Evolutionary conservation across 2,113 vertebrate genomes (phyloP), one percentile per base, ranked within the genome.

Genomic region (Aegithalos caudatus): DNA sequence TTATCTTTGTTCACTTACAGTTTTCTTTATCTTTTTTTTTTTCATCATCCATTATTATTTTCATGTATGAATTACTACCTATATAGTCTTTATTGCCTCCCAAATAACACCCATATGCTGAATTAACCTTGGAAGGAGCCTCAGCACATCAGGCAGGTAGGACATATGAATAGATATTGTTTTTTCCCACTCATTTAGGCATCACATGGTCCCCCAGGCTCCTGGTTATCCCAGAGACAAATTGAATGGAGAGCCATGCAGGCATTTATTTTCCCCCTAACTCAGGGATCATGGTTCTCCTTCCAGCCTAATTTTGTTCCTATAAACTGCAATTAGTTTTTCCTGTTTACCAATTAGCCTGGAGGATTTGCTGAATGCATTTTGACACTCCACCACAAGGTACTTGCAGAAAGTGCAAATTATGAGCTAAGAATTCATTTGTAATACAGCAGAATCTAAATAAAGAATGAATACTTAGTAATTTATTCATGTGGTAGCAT

Each of bases 341-440:
- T 97, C 83, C 71, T 94, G 48, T 92, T 97, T 97, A 95, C 73
- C 81, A 94, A 74, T 97, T 97, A 97, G 76, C 84, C 76, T 42
- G 81, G 71, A 95, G 93, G 69, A 95, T 96, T 90, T 94, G 38
- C 88, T 95, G 87, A 96, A 96, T 89, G 29, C 18, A 84, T 96
- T 86, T 82, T 85, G 91, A 95, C 86, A 78, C 48, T 93, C 48
- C 86, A 95, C 62, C 77, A 95, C 91, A 87, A 97, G 71, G 58
- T 94, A 81, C 76, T 96, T 90, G 24, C 61, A 93, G 54, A 91
- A 97, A 92, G 94, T 92, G 92, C 51, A 97, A 96, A 97, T 97
- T 82, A 92, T 76, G 44, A 69, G 81, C 84, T 86, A 73, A 78
- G 83, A 97, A 92, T 95, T 97, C 14, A 90, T 94, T 94, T 97